A percentile compares a stretch with the other conserved stretches of the same genome.
Evolutionary conservation across 2,797 vertebrate species (phyloP).

Genomic region (Falco novaeseelandiae): DNA sequence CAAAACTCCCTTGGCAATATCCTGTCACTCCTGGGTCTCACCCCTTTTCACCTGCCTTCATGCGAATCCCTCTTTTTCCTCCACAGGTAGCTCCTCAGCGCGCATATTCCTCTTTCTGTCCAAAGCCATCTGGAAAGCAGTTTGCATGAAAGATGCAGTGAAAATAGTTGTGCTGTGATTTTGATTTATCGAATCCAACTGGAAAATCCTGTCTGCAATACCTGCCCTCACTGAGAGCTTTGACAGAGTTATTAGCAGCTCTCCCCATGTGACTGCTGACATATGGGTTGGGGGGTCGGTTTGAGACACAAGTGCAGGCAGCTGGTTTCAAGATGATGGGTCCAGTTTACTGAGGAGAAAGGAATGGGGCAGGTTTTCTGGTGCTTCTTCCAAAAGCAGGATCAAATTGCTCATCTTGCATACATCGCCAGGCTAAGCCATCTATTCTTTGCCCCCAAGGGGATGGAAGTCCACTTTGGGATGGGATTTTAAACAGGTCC

Average conservation of each 20-base stretch:
- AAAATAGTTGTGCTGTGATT: background rate
- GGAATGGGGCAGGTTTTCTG: background rate
- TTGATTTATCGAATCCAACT: constrained; percentile 26
- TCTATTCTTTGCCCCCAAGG: background rate
- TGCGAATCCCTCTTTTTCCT: background rate
- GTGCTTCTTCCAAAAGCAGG: background rate
- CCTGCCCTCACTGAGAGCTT: background rate
- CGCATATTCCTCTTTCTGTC: background rate
- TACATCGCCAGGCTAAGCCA: background rate
- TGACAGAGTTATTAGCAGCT: background rate
- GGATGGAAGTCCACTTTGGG: background rate
- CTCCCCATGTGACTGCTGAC: background rate
- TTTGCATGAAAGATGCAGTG: background rate
- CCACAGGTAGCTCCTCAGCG: background rate
- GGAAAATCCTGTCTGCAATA: background rate
- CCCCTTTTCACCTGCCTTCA: background rate
- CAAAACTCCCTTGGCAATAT: background rate
- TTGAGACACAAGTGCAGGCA: background rate
- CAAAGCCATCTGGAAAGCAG: constrained; percentile 15
- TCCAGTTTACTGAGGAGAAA: background rate
- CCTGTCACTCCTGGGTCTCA: background rate
- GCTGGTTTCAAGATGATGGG: background rate
- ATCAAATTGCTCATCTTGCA: background rate
- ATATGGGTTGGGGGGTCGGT: accelerated
- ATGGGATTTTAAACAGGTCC: background rate